Evolutionary conservation across 2,888 invertebrate genomes (phyloP), one percentile per base, ranked within the genome.

Genomic region (Drosophila cyrtoloma): DNA sequence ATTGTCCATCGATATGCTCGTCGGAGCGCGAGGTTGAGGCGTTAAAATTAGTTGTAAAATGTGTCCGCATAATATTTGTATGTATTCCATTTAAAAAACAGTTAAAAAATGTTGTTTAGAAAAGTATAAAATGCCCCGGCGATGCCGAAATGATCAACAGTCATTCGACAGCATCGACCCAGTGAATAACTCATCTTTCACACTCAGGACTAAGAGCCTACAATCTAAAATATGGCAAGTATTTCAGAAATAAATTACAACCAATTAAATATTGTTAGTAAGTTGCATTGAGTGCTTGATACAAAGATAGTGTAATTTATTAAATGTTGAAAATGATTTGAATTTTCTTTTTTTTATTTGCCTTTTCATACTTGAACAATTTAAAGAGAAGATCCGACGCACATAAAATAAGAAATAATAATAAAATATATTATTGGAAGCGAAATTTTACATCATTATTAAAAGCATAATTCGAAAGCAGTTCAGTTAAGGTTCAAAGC

Each of bases 1-100:
- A 44, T 60, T 82, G 84, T 81, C 86, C 78, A 78, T 61, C 74
- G 64, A 83, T 81, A 81, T 82, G 68, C 66, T 72, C 30, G 50
- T 63, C 33, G 52, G 35, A 69, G 62, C 68, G 64, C 62, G 53
- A 57, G 37, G 44, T 57, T 37, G 67, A 79, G 74, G 76, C 79
- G 84, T 75, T 77, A 53, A 84, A 81, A 79, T 81, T 73, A 59
- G 79, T 76, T 87, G 87, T 89, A 87, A 89, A 84, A 74, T 84
- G 52, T 71, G 60, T 71, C 77, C 61, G 52, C 79, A 78, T 62
- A 66, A 72, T 64, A 69, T 39, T 5, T 32, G 16, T 56, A 39
- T 57, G 37, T 76, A 68, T 67, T 63, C 72, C 62, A 70, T 58
- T 83, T 76, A 70, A 79, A 47, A 72, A 80, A 80, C 72, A 59